Evolutionary conservation across 1,140 invertebrate species (phyloP), one percentile per base, ranked within the genome.

Genomic region (Gonioctena quinquepunctata): DNA sequence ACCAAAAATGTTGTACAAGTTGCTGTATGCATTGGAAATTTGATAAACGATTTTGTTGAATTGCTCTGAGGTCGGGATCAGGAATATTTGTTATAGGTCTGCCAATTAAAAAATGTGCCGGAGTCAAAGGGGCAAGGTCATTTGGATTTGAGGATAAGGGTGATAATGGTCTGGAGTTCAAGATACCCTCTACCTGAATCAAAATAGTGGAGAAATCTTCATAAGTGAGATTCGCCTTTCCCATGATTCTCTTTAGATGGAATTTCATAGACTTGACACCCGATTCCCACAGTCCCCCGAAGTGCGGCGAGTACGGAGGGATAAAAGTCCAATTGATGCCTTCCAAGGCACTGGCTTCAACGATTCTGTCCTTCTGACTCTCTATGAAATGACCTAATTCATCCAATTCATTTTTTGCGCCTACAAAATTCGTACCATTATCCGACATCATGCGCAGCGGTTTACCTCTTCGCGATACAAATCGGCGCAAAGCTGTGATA

Each of bases 71-170:
- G 60, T 64, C n/a, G 22, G 49, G 49, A n/a, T 77, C 68, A 13
- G 76, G 72, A 11, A 79, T 3, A 2, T 74, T 49, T 5, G 65
- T 76, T 22, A 80, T 59, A 3, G 77, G 64, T 28, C 52, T 21
- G 2, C 82, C 79, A 65, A 82, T 82, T 7, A 84, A 59, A 68
- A 84, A 83, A 72, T 84, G 81, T n/a, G 72, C 82, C n/a, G 82
- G 80, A 13, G 66, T 74, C 7, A 74, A 49, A 28, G 49, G 18
- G 7, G 21, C 2, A 4, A 68, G 18, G 56, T 74, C 72, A 16
- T 28, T 19, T n/a, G 73, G 71, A 23, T 75, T 59, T 16, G 49
- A 64, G 21, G 71, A 73, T 48, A 77, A 23, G 22, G 57, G 70
- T 18, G 3, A 26, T 48, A 80, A 25, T 22, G 76, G 76, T 6